Evolutionary conservation across 2,888 invertebrate genomes (phyloP), one percentile per base, ranked within the genome.

Genomic region (Brachycybe producta): DNA sequence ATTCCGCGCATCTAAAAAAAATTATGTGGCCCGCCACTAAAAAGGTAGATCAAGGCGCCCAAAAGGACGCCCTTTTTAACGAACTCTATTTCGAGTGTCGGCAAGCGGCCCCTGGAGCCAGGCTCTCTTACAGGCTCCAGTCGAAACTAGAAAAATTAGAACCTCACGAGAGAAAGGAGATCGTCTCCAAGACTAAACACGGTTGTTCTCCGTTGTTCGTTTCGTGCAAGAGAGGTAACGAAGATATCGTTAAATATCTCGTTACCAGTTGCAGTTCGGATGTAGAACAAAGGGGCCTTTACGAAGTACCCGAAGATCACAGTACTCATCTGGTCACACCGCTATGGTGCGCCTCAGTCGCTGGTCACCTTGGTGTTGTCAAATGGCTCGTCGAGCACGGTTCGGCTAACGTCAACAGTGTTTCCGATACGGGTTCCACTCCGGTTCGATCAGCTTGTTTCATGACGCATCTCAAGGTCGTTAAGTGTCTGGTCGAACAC

Each of bases 401-500:
- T 52, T n/a, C n/a, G n/a, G 90, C 90, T 32, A 75, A 82, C 62
- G 77, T 91, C n/a, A 82, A 91, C 72, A 84, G 86, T 35, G 76
- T 80, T 38, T 85, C 84, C 1, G 90, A 90, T 70, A 80, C 83
- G 24, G 87, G 88, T 54, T 88, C 87, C 8, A 85, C 86, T 47
- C 85, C 90, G 8, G 85, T 90, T 51, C 76, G 91, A 59, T 86
- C 86, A 52, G 88, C 91, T 11, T 91, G 91, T 68, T 91, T 86
- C 69, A 87, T 90, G 88, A 83, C 87, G 54, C 83, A 86, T 69
- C 69, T 80, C 54, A 83, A 83, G 61, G 81, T 82, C 59, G 86
- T 86, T 49, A 61, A 60, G 49, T 63, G 59, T 41, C 57, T 66
- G 4, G 63, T 66, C 3, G 62, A 62, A 19, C 57, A 65, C 47